phyloP scores from a whole-genome alignment of 2,888 invertebrate genomes.

The Sinelater perroti region DNA sequence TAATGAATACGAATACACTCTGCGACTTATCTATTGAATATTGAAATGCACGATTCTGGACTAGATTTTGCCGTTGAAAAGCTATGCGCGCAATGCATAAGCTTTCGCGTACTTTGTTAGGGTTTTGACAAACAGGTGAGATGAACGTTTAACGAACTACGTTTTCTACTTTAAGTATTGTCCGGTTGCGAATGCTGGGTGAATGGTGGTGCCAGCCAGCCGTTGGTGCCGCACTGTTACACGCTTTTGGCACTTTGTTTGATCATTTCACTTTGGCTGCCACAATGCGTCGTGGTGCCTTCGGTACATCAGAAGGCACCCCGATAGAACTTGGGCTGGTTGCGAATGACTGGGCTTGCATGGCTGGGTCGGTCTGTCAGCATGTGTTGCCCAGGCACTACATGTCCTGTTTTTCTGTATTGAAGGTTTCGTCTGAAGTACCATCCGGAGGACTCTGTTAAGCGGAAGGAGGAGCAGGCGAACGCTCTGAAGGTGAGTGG shows the following conservation, averaged over 20 bases:
- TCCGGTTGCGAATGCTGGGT: slow-evolving; percentile 9
- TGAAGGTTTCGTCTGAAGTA: slow-evolving; percentile 98
- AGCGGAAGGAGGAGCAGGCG: slow-evolving; percentile 87
- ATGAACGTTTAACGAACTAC: slow-evolving; percentile 55
- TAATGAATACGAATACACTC: slow-evolving; percentile 39
- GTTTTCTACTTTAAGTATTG: slow-evolving; percentile 42
- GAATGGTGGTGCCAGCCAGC: no score
- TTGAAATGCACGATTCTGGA: slow-evolving; percentile 46
- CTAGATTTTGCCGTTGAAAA: slow-evolving; percentile 52
- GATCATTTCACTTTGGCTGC: no score
- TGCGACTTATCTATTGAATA: slow-evolving; percentile 43
- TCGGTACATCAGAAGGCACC: no score
- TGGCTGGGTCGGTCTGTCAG: slow-evolving; percentile 8
- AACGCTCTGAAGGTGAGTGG: slow-evolving; percentile 76
- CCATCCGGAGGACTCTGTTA: slow-evolving; percentile 95
- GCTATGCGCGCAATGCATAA: slow-evolving; percentile 63
- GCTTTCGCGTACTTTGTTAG: slow-evolving; percentile 60
- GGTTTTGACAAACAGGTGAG: slow-evolving; percentile 60
- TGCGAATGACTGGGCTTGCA: slow-evolving; percentile 5
- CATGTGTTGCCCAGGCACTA: not conserved
- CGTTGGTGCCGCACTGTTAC: no score
- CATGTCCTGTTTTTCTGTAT: slow-evolving; percentile 51
- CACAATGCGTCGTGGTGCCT: no score
- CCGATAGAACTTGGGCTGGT: no score
- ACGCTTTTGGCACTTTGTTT: no score